Base-by-base conservation (phyloP, 1,140 invertebrate genomes). In the Drosophila nigromelanica region DNA sequence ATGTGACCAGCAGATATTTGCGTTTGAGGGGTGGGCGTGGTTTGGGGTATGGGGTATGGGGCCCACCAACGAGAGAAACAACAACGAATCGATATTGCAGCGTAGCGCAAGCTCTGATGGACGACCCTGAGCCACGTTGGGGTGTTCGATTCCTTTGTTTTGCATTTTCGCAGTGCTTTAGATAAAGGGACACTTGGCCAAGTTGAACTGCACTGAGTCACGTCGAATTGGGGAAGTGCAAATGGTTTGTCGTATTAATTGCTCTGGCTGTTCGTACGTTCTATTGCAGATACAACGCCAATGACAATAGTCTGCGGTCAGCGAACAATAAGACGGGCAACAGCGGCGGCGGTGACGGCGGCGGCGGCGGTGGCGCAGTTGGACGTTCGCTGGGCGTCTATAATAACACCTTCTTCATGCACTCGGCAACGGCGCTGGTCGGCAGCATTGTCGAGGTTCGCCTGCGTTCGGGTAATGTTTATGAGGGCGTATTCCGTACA, bases 401-500 rank as follows among this genome's bases (percentile, higher is more conserved):
- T 91, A 96, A 95, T 77, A 98, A 98, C 94, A 94, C 95, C 68
- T 95, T 95, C 91, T 97, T 97, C 92, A 97, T 97, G 95, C 96
- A 97, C 93, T 95, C 96, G 18, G 95, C 95, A 48, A 96, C 96
- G 66, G 94, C 95, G 78, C 94, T 97, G 90, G 95, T 98, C 58
- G 97, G 97, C 69, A 96, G 96, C 91, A 93, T 94, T 73, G 96
- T 96, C 30, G 95, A 96, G 92, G 95, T 98, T 70, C 95, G 96
- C 91, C 97, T 97, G 56, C 94, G 95, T 89, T 96, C 96, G 77
- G 96, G 96, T 67, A 94, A 94, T 73, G 92, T 96, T 59, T 98
- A 95, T 93, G 97, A 98, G 93, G 97, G 97, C 54, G 94, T 98
- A 61, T 97, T 98, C 91, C 95, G 95, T 81, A 97, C 97, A 35